Evolutionary conservation across 2,113 vertebrate species (phyloP).

Genomic region (Heptranchias perlo): DNA sequence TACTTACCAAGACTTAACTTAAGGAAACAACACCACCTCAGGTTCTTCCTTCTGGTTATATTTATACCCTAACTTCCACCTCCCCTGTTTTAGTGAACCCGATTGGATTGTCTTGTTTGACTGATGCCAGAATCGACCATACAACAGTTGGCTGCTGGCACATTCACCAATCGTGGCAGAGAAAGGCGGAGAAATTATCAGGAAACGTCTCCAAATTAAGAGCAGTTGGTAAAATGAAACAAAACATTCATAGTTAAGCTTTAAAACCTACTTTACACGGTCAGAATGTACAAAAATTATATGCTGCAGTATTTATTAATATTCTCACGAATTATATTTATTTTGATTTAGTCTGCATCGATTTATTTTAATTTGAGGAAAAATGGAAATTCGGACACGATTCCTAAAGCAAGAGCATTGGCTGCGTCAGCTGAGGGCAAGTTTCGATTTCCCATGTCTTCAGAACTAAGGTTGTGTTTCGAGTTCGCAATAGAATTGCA

Average conservation of each 20-base stretch:
- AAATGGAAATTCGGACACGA: not conserved
- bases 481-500: not conserved
- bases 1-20: no score
- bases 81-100: not conserved
- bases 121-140: not conserved
- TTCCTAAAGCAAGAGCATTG: not conserved
- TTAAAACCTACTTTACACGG: not conserved
- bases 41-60: not conserved
- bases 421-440: not conserved
- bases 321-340: not conserved
- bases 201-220: not conserved
- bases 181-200: not conserved
- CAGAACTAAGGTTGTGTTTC: not conserved
- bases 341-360: not conserved
- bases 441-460: not conserved
- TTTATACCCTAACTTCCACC: no score
- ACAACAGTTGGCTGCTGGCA: not conserved
- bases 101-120: not conserved
- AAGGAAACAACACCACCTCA: no score
- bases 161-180: not conserved
- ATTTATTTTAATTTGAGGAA: not conserved
- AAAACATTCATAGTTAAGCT: not conserved
- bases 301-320: not conserved
- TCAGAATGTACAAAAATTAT: not conserved
- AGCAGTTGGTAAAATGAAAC: not conserved